Evolutionary conservation across 2,113 vertebrate species (phyloP).

Genomic region (Coreoperca whiteheadi): DNA sequence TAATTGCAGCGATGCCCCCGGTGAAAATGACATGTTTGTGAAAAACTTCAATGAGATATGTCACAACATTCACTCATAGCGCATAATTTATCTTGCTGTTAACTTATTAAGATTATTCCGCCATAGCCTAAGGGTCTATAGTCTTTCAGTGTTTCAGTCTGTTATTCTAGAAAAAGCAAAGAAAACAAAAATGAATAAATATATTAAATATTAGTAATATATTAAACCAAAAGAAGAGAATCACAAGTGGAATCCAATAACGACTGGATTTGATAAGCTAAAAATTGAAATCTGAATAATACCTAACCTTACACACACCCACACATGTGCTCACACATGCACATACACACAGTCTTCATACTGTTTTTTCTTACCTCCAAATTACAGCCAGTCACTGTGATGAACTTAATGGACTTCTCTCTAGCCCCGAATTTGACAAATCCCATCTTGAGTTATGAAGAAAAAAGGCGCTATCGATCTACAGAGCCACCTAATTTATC

Average conservation of each 20-base stretch:
- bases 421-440: conserved; percentile 82
- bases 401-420: conserved; percentile 78
- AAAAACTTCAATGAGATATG: background rate
- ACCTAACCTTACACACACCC: background rate
- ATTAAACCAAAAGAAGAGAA: background rate
- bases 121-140: background rate
- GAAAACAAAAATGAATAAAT: background rate
- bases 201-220: background rate
- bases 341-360: conserved; percentile 15
- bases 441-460: conserved; percentile 79
- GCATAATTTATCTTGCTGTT: background rate
- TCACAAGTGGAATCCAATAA: background rate
- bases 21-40: background rate
- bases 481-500: conserved; percentile 83
- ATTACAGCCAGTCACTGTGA: conserved; percentile 71
- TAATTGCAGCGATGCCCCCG: background rate
- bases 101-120: background rate
- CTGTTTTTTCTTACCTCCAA: conserved; percentile 47
- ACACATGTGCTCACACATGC: background rate
- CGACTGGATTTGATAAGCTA: background rate
- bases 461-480: conserved; percentile 82
- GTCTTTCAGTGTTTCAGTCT: background rate
- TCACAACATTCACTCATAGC: background rate
- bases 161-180: background rate
- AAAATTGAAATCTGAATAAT: background rate